Evolutionary conservation across 2,113 vertebrate species (phyloP).

Genomic region (Neotragus pygmaeus): DNA sequence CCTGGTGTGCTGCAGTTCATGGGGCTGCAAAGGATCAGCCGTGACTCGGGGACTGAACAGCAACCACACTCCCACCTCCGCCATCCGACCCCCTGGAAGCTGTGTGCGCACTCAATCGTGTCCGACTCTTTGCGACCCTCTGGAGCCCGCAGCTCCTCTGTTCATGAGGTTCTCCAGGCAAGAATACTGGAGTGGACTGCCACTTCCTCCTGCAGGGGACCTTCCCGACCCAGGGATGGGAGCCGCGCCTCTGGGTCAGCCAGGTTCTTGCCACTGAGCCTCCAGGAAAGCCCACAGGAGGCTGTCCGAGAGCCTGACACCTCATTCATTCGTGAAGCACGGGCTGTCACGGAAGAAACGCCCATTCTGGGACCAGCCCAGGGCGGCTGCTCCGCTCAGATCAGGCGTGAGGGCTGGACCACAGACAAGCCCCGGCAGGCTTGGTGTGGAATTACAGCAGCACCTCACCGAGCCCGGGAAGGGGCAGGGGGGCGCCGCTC

Average conservation of each 20-base stretch:
- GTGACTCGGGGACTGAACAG: not conserved
- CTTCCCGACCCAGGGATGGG: not conserved
- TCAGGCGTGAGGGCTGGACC: no score
- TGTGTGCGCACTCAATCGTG: fast-evolving
- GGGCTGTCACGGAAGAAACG: fast-evolving
- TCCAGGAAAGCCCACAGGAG: not conserved
- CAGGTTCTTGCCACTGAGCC: not conserved
- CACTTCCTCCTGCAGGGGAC: not conserved
- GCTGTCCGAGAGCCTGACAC: fast-evolving
- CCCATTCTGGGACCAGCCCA: not conserved
- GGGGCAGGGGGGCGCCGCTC: fast-evolving
- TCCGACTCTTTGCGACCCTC: not conserved
- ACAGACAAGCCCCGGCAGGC: fast-evolving
- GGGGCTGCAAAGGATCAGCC: not conserved
- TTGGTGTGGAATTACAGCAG: fast-evolving
- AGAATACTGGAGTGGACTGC: not conserved
- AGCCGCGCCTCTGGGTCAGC: fast-evolving
- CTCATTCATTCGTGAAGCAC: fast-evolving
- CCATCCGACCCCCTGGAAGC: not conserved
- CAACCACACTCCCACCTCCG: fast-evolving
- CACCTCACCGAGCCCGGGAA: fast-evolving
- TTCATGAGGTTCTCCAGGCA: not conserved
- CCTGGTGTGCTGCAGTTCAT: not conserved
- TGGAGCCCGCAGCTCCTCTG: not conserved
- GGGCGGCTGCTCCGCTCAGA: fast-evolving